phyloP scores from a whole-genome alignment of 2,888 invertebrate genomes.

The Nysson spinosus region DNA sequence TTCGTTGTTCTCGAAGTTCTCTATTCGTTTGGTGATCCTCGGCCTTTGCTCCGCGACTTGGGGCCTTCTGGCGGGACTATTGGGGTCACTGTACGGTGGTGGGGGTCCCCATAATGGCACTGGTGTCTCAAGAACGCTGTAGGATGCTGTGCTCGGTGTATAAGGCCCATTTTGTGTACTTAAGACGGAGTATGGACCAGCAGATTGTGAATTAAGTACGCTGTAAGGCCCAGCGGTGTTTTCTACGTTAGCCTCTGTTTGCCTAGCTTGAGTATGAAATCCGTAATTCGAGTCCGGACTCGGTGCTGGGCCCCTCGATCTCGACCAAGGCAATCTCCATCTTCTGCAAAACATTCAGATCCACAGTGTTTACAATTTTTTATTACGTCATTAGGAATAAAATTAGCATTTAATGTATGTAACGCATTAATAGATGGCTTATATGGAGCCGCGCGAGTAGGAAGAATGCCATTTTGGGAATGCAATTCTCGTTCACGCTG shows the following conservation, averaged over 20 bases:
- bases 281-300: conserved; percentile 90
- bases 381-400: too few relatives aligned
- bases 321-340: conserved; percentile 77
- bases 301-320: conserved; percentile 74
- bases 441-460: too few relatives aligned
- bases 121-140: conserved; percentile 72
- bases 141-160: conserved; percentile 68
- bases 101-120: conserved; percentile 89
- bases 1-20: conserved; percentile 74
- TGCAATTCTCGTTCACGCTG: too few relatives aligned
- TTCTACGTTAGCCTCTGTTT: conserved; percentile 62
- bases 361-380: too few relatives aligned
- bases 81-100: conserved; percentile 91
- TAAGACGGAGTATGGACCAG: conserved; percentile 68
- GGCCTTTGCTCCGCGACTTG: conserved; percentile 75
- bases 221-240: conserved; percentile 79
- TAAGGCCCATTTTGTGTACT: conserved; percentile 67
- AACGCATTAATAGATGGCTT: too few relatives aligned
- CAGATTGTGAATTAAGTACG: conserved; percentile 77
- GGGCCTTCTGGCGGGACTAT: conserved; percentile 82
- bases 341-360: too few relatives aligned
- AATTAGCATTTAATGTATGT: too few relatives aligned
- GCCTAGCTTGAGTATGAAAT: conserved; percentile 73
- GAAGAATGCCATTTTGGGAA: too few relatives aligned
- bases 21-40: conserved; percentile 77